Evolutionary conservation across 2,797 vertebrate species (phyloP), one percentile per base, ranked within the genome.

Genomic region (Rhadinocentrus ornatus): DNA sequence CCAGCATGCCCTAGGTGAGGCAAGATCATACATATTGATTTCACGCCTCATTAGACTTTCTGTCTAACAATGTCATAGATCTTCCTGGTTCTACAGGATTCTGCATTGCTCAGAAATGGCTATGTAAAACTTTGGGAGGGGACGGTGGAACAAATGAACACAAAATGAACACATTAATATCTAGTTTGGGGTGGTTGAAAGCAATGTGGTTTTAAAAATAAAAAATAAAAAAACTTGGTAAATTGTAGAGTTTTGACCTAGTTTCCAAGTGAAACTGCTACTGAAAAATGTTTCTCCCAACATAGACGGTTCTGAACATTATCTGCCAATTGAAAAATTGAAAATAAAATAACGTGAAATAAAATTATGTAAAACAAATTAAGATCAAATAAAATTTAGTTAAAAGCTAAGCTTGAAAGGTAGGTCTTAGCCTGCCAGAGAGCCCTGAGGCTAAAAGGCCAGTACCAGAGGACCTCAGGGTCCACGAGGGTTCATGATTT

Each of bases 21-120:
- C 75, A 75, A 82, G 86, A 93, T 89, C 88, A 87, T 92, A 93
- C 90, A 92, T 93, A 93, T 92, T 94, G 93, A 95, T 94, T 94
- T 95, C 91, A 91, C 73, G 85, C 89, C 89, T 94, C 93, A 95
- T 94, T 94, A 94, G 79, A 88, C 90, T 83, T 90, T 69, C 85
- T 87, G 89, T 93, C 92, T 89, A 93, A 94, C 92, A 91, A 93
- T 90, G 88, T 84, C 85, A 88, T 89, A 85, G 86, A 93, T 91
- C 78, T 86, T 83, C 85, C 87, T 83, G 78, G 76, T 91, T 85
- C 78, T 88, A 85, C 82, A 82, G 79, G 71, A 82, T 74, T 78
- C 64, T 60, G 62, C 64, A 83, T 78, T 41, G 20, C 83, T 90
- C 85, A 74, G 66, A 85, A 86, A 88, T 77, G 84, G 82, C 83